These are phyloP conservation scores for Cinclus cinclus DNA, from an alignment of 2,113 vertebrate genomes.

Conservation along the genomic window DNA sequence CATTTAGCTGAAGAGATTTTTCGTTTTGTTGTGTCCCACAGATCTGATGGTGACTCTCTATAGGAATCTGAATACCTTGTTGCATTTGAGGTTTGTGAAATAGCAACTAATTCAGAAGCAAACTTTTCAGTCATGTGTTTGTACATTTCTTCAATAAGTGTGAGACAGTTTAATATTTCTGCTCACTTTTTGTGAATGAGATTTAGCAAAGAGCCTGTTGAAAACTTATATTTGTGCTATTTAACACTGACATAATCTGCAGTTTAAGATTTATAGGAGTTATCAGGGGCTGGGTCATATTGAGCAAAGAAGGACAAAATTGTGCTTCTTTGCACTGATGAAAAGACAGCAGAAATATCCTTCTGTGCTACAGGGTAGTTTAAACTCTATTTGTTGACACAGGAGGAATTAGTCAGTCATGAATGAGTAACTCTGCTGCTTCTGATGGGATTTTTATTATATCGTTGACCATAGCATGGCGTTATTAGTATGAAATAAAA, in stretches of 20 bases:
- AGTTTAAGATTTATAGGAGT: not conserved
- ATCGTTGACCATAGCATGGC: not conserved
- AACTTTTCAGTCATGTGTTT: not conserved
- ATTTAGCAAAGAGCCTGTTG: not conserved
- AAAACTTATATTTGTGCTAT: not conserved
- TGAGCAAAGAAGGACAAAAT: not conserved
- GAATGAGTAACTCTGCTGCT: not conserved
- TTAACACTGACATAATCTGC: not conserved
- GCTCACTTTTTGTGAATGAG: not conserved
- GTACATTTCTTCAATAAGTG: not conserved
- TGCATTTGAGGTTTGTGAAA: not conserved
- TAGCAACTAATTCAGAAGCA: not conserved
- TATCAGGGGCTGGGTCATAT: not conserved
- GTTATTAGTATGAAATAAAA: slow-evolving; percentile 33
- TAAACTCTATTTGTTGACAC: slow-evolving; percentile 19
- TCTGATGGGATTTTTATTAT: slow-evolving; percentile 31
- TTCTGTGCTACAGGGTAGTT: slow-evolving; percentile 17
- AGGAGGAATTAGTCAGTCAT: slow-evolving; percentile 51
- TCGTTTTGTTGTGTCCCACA: not conserved
- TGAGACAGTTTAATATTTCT: not conserved
- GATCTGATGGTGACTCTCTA: not conserved
- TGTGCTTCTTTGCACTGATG: not conserved
- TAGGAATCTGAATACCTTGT: not conserved
- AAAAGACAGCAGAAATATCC: slow-evolving; percentile 15
- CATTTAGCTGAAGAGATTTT: not conserved